A percentile compares a stretch with the other conserved stretches of the same genome.
Conservation (phyloP, 1,140 invertebrate genomes). For the Bilobella aurantiaca region DNA sequence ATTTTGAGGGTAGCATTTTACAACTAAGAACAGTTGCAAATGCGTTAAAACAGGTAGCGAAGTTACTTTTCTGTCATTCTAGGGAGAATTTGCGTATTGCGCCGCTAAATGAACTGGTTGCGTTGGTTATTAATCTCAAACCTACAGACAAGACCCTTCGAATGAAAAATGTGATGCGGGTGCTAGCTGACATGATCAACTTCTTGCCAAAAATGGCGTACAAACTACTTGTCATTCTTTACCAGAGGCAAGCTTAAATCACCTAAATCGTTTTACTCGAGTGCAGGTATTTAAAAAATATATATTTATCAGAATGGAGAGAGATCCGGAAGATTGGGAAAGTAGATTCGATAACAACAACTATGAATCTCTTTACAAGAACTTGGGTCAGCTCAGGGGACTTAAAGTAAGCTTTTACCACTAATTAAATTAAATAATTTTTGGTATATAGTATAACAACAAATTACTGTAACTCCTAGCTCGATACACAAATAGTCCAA, state of each 20-base stretch:
- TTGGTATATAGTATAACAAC: not conserved
- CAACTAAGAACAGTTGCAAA: not conserved
- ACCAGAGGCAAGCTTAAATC: slow-evolving; percentile 20
- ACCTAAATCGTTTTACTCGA: too few species aligned
- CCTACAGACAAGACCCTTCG: slow-evolving; percentile 25
- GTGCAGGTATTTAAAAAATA: too few species aligned
- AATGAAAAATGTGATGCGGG: slow-evolving; percentile 24
- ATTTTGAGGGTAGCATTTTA: not conserved
- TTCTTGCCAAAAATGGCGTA: slow-evolving; percentile 19
- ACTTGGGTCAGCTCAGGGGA: slow-evolving; percentile 5
- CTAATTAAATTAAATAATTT: too few species aligned
- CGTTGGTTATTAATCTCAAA: slow-evolving; percentile 19
- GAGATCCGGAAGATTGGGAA: not conserved
- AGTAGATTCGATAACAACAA: slow-evolving; percentile 6
- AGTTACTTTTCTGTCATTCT: slow-evolving; percentile 8
- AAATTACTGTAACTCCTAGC: slow-evolving; percentile 2
- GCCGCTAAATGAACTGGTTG: slow-evolving; percentile 23
- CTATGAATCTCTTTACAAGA: slow-evolving; percentile 25
- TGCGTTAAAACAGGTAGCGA: not conserved
- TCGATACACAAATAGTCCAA: slow-evolving; percentile 22
- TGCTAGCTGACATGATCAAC: slow-evolving; percentile 26
- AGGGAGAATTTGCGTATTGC: slow-evolving; percentile 26
- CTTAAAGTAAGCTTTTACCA: slow-evolving; percentile 4
- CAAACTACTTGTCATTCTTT: slow-evolving; percentile 22
- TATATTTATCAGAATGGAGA: slow-evolving; percentile 9